Percentiles rank a stretch among this genome's conserved stretches.
Conservation (phyloP, 1,140 invertebrate species). For the Uloborus diversus region DNA sequence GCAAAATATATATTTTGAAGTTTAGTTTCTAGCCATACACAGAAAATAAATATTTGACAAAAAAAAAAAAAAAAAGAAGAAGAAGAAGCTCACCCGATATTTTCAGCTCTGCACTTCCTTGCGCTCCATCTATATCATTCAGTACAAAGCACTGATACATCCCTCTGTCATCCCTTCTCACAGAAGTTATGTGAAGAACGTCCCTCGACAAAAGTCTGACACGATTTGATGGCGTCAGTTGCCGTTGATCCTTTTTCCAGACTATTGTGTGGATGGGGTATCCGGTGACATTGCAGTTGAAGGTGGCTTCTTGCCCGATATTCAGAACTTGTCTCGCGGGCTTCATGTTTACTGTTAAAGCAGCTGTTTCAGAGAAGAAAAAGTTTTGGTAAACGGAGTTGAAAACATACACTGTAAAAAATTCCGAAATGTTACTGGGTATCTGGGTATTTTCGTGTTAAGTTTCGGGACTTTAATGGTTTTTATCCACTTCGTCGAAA, state of each 20-base stretch:
- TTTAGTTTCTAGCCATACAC: neutral
- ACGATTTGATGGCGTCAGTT: slow-evolving; percentile 13
- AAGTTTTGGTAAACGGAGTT: neutral
- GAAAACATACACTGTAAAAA: too few species aligned
- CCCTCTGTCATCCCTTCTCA: slow-evolving; percentile 54
- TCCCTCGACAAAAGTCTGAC: slow-evolving; percentile 31
- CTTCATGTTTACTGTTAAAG: slow-evolving; percentile 84
- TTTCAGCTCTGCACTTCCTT: slow-evolving; percentile 64
- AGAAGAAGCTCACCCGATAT: slow-evolving; percentile 66
- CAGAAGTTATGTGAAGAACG: slow-evolving; percentile 44
- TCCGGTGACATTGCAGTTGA: slow-evolving; percentile 68
- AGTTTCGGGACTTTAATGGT: too few species aligned
- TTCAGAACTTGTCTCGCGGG: slow-evolving; percentile 80
- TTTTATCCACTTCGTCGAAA: too few species aligned
- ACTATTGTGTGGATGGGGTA: slow-evolving; percentile 77
- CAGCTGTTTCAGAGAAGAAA: slow-evolving; percentile 72
- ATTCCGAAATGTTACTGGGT: too few species aligned
- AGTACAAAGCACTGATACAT: slow-evolving; percentile 58
- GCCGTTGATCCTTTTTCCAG: slow-evolving; percentile 55
- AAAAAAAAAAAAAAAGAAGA: too few species aligned
- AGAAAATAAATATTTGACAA: too few species aligned
- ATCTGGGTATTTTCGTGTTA: too few species aligned
- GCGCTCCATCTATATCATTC: slow-evolving; percentile 63
- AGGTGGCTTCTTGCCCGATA: slow-evolving; percentile 66
- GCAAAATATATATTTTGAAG: too few species aligned